A percentile compares a stretch with the other conserved stretches of the same genome.
These are phyloP conservation scores for Pachypanchax playfairii DNA, from an alignment of 2,113 vertebrate species.

Conservation along the genomic window DNA sequence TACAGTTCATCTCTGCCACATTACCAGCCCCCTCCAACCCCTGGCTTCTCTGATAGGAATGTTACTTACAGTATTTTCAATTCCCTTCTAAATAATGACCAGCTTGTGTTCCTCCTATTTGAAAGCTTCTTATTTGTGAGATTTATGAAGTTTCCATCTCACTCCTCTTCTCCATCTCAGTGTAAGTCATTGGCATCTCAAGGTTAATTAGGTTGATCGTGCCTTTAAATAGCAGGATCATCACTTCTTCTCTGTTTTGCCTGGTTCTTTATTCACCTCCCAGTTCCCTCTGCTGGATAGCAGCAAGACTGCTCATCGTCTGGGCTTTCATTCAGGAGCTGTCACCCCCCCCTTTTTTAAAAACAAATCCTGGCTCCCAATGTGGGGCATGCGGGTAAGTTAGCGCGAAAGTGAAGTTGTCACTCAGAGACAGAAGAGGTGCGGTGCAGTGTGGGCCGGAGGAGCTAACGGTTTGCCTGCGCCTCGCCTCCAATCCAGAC, in stretches of 20 bases:
- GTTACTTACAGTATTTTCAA: slow-evolving; percentile 51
- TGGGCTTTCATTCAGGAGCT: slow-evolving; percentile 61
- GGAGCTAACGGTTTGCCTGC: slow-evolving; percentile 84
- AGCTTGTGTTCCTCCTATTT: slow-evolving; percentile 57
- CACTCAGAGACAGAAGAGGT: slow-evolving; percentile 85
- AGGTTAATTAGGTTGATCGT: slow-evolving; percentile 85
- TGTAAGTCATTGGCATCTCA: slow-evolving; percentile 68
- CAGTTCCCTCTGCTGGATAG: slow-evolving; percentile 44
- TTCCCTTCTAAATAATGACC: slow-evolving; percentile 47
- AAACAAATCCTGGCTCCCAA: slow-evolving; percentile 57
- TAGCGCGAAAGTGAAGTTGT: slow-evolving; percentile 82
- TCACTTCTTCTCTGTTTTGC: slow-evolving; percentile 60
- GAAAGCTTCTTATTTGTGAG: slow-evolving; percentile 39
- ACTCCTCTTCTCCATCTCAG: slow-evolving; percentile 32
- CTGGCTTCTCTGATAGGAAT: slow-evolving; percentile 56
- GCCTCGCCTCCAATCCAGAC: slow-evolving; percentile 88
- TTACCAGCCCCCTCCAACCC: slow-evolving; percentile 17
- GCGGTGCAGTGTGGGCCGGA: slow-evolving; percentile 80
- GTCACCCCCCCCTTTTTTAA: slow-evolving; percentile 30
- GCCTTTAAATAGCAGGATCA: slow-evolving; percentile 82
- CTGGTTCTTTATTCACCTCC: slow-evolving; percentile 13
- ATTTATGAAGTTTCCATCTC: slow-evolving; percentile 70
- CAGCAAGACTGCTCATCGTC: slow-evolving; percentile 43
- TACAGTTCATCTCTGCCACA: too few relatives aligned
- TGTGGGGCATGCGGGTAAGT: slow-evolving; percentile 74